phyloP scores from a whole-genome alignment of 2,888 invertebrate genomes.

The Zele albiditarsus region DNA sequence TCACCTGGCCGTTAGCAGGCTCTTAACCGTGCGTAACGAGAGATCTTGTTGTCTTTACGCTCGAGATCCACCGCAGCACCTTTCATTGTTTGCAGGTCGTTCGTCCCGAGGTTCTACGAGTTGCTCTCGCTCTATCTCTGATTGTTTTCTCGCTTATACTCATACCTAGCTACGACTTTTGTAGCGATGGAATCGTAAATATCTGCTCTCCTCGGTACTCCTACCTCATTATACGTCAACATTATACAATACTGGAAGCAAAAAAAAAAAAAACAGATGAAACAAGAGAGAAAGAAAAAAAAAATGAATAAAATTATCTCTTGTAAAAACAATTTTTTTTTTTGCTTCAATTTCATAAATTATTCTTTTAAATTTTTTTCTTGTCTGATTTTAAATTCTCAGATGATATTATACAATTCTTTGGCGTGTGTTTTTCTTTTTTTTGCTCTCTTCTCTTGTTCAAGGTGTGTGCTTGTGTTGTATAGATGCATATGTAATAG shows the following conservation, averaged over 20 bases:
- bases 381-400: not conserved
- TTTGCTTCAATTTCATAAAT: conserved; percentile 3
- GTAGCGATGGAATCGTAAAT: conserved; percentile 42
- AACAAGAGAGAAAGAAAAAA: not conserved
- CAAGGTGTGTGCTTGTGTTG: not conserved
- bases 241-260: not conserved
- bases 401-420: not conserved
- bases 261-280: not conserved
- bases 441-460: not conserved
- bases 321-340: not conserved
- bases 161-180: not conserved
- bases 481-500: not conserved
- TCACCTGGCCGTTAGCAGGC: conserved; percentile 23
- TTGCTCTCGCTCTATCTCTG: conserved; percentile 2
- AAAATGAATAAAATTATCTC: not conserved
- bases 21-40: conserved; percentile 62
- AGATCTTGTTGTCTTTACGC: conserved; percentile 63
- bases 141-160: not conserved
- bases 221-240: conserved; percentile 28
- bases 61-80: conserved; percentile 46
- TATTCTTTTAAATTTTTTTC: not conserved
- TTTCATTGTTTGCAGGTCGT: conserved; percentile 45
- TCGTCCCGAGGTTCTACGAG: conserved; percentile 29
- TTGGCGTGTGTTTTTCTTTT: not conserved
- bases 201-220: conserved; percentile 37